Percentiles rank a stretch among this genome's conserved stretches.
These are phyloP conservation scores for Stegodyphus mimosarum DNA, from an alignment of 1,140 invertebrate species.

Conservation along the genomic window DNA sequence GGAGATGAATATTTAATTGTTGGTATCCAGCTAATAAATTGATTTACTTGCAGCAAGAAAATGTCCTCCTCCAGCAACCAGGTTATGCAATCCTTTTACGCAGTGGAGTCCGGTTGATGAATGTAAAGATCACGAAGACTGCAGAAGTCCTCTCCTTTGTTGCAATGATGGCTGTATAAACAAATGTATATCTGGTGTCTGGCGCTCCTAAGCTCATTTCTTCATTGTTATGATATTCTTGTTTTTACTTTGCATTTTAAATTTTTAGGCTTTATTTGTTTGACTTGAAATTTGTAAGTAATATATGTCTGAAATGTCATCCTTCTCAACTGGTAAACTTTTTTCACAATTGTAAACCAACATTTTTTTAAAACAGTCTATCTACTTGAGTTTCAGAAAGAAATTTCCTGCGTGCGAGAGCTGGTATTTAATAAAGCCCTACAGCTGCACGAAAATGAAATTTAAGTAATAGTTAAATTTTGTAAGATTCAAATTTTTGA, in stretches of 20 bases:
- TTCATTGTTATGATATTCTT: neutral
- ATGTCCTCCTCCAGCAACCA: conserved; percentile 12
- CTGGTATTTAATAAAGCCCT: no score
- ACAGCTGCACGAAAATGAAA: no score
- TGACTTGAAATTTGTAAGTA: no score
- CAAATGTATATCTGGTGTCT: conserved; percentile 32
- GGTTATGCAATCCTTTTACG: conserved; percentile 35
- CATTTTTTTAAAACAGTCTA: no score
- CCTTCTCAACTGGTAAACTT: no score
- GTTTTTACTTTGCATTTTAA: neutral
- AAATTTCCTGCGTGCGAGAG: no score
- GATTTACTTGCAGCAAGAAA: conserved; percentile 16
- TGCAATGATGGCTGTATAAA: conserved; percentile 47
- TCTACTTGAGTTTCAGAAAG: no score
- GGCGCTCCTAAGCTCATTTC: neutral
- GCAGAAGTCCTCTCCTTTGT: conserved; percentile 41
- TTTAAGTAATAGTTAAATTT: no score
- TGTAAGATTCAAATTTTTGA: no score
- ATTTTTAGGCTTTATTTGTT: neutral
- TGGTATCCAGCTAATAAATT: neutral
- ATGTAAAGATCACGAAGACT: conserved; percentile 25
- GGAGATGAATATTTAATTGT: neutral
- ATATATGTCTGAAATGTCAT: no score
- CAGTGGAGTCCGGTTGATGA: conserved; percentile 53
- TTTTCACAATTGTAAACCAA: no score